Evolutionary conservation across 2,888 invertebrate genomes (phyloP).

Genomic region (Microlaimidae sp.): DNA sequence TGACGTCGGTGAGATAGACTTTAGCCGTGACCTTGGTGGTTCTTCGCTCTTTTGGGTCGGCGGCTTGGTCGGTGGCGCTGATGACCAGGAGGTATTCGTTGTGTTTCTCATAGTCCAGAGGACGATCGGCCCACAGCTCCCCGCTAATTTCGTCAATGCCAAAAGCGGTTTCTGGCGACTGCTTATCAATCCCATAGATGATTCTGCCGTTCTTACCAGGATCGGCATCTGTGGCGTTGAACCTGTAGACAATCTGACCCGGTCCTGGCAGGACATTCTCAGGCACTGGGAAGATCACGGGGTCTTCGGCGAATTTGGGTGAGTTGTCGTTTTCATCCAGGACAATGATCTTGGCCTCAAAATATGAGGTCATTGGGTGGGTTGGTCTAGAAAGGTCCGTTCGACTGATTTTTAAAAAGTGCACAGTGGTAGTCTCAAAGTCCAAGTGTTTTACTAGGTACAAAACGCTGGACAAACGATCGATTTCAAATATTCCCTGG

Average conservation of each 20-base stretch:
- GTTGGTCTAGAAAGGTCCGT: neutral
- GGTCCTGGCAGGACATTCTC: slow-evolving; percentile 52
- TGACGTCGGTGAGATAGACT: slow-evolving; percentile 42
- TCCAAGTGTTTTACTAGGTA: slow-evolving; percentile 71
- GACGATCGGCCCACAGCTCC: slow-evolving; percentile 45
- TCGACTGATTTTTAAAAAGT: neutral
- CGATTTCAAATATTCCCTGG: slow-evolving; percentile 53
- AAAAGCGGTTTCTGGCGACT: slow-evolving; percentile 51
- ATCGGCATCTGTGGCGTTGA: slow-evolving; percentile 69
- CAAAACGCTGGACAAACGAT: slow-evolving; percentile 60
- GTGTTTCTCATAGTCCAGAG: slow-evolving; percentile 59
- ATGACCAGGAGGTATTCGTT: slow-evolving; percentile 62
- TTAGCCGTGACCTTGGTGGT: slow-evolving; percentile 47
- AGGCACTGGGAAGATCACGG: slow-evolving; percentile 56
- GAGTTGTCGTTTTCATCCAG: slow-evolving; percentile 63
- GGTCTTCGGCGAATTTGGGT: slow-evolving; percentile 52
- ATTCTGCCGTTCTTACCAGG: slow-evolving; percentile 31
- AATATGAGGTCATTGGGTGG: slow-evolving; percentile 14
- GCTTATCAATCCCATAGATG: slow-evolving; percentile 52
- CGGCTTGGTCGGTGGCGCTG: slow-evolving; percentile 63
- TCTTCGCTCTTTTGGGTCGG: slow-evolving; percentile 48
- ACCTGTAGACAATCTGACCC: slow-evolving; percentile 60
- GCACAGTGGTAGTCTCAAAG: slow-evolving; percentile 57
- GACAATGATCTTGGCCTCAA: slow-evolving; percentile 49
- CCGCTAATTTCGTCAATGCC: slow-evolving; percentile 66